Conservation (phyloP, 2,888 invertebrate species). For the Coecobrya sp. region DNA sequence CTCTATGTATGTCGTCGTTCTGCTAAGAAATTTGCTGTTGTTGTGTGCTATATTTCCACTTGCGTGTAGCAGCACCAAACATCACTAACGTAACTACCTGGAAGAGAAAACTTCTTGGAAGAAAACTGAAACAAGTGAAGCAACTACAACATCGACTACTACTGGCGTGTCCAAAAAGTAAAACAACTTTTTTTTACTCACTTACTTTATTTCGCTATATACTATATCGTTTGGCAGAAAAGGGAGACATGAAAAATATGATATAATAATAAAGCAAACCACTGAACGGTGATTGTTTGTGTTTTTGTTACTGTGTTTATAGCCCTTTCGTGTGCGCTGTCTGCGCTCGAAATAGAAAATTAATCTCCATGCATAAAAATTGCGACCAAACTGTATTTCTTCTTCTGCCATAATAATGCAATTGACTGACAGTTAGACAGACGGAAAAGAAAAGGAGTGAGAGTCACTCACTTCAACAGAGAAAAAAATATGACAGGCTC, state of each 20-base stretch:
- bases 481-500: not conserved
- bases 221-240: not conserved
- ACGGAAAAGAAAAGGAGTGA: not conserved
- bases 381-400: not conserved
- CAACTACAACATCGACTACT: not conserved
- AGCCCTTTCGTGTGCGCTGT: slow-evolving; percentile 39
- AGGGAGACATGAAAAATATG: slow-evolving; percentile 16
- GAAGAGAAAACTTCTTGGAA: not conserved
- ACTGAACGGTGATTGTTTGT: slow-evolving; percentile 71
- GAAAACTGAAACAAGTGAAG: slow-evolving; percentile 20
- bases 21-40: not conserved
- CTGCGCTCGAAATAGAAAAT: not conserved
- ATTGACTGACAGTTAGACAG: slow-evolving; percentile 3
- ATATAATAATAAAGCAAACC: slow-evolving; percentile 65
- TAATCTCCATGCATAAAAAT: not conserved
- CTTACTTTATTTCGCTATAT: slow-evolving; percentile 40
- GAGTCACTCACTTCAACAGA: slow-evolving; percentile 28
- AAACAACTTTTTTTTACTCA: slow-evolving; percentile 33
- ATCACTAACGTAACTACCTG: not conserved
- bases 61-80: slow-evolving; percentile 25
- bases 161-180: slow-evolving; percentile 53
- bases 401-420: not conserved
- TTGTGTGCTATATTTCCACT: slow-evolving; percentile 1
- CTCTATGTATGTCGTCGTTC: not conserved
- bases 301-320: slow-evolving; percentile 49